Percentiles rank a stretch among this genome's conserved stretches.
Conservation (phyloP, 2,113 vertebrate species). For the Machaerirhynchus nigripectus region DNA sequence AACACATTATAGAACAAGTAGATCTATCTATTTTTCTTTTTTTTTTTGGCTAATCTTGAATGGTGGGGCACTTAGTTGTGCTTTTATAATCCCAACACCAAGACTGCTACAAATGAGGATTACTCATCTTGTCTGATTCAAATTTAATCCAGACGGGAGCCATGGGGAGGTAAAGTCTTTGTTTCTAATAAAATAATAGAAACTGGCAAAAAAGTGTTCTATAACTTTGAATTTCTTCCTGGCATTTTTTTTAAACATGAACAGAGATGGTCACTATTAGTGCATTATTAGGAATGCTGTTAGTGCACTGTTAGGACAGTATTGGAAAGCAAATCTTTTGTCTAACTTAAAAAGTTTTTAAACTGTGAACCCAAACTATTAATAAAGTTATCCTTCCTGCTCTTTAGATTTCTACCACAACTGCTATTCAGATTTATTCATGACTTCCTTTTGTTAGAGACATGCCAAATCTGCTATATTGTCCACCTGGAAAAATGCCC, state of each 20-base stretch:
- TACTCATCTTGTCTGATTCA: not conserved
- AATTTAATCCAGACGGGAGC: not conserved
- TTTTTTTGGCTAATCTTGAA: not conserved
- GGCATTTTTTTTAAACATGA: not conserved
- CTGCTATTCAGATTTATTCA: constrained; percentile 42
- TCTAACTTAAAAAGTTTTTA: not conserved
- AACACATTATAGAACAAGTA: not conserved
- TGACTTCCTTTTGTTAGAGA: constrained; percentile 37
- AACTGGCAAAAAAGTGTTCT: not conserved
- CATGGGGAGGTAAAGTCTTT: not conserved
- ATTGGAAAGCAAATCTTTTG: constrained; percentile 10
- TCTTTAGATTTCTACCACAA: constrained; percentile 38
- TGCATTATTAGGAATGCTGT: no score
- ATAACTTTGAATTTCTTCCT: not conserved
- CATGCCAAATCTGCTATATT: constrained; percentile 31
- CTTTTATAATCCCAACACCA: not conserved
- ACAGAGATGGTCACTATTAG: not conserved
- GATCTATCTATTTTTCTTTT: not conserved
- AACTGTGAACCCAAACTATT: constrained; percentile 26
- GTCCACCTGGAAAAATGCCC: constrained; percentile 35
- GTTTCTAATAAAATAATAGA: not conserved
- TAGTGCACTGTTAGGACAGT: no score
- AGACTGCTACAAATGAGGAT: not conserved
- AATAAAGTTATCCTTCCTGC: constrained; percentile 47
- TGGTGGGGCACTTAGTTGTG: not conserved